Evolutionary conservation across 1,140 invertebrate species (phyloP).

Genomic region (Mactra quadrangularis): DNA sequence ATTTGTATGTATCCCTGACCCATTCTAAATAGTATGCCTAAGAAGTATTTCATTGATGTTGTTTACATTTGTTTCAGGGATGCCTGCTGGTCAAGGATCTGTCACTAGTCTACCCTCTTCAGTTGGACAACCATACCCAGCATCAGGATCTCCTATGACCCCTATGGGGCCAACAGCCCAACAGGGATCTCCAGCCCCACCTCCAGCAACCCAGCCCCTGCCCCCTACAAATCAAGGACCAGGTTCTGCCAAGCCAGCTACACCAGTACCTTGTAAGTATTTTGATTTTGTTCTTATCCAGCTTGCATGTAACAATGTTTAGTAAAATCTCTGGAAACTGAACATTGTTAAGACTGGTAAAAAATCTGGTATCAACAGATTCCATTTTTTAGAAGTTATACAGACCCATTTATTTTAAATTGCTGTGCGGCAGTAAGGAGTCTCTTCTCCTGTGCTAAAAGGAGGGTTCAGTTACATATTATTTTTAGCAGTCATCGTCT

Average conservation of each 20-base stretch:
- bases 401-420: neutral
- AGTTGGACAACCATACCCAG: constrained; percentile 71
- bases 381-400: neutral
- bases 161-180: constrained; percentile 77
- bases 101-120: constrained; percentile 65
- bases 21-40: too few relatives aligned
- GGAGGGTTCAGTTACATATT: too few relatives aligned
- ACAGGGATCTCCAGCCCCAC: constrained; percentile 68
- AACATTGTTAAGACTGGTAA: neutral
- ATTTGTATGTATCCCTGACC: too few relatives aligned
- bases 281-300: neutral
- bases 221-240: constrained; percentile 45
- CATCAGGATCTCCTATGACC: constrained; percentile 77
- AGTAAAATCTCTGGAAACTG: neutral
- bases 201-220: constrained; percentile 52
- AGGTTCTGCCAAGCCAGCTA: constrained; percentile 22
- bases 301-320: neutral
- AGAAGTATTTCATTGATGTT: too few relatives aligned
- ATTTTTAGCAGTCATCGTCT: too few relatives aligned
- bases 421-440: too few relatives aligned
- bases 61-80: constrained; percentile 57
- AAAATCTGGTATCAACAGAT: neutral
- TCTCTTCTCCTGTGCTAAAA: too few relatives aligned
- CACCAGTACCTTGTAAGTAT: constrained; percentile 30
- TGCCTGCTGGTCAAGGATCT: constrained; percentile 25